phyloP scores from a whole-genome alignment of 2,797 vertebrate species.

The Sphenopsis melanotis region DNA sequence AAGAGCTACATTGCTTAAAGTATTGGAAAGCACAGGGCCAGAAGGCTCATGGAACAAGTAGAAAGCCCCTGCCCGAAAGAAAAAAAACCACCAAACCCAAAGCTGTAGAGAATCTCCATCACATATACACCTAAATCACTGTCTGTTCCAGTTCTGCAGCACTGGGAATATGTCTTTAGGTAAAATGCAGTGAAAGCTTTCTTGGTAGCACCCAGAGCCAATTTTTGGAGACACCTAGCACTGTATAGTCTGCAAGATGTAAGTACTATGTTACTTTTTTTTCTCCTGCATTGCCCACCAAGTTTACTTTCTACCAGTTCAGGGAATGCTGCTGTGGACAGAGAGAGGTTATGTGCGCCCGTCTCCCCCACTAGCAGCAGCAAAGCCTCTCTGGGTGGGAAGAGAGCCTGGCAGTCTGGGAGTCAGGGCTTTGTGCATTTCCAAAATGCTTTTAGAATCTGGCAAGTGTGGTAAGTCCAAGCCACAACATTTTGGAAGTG shows the following conservation, averaged over 20 bases:
- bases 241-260: fast-evolving
- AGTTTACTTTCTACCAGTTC: neutral
- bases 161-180: neutral
- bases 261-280: neutral
- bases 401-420: neutral
- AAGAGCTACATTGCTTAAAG: neutral
- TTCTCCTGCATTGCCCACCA: neutral
- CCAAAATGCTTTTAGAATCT: neutral
- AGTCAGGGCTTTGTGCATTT: neutral
- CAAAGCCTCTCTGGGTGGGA: neutral
- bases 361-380: neutral
- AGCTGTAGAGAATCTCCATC: neutral
- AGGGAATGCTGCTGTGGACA: neutral
- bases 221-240: neutral
- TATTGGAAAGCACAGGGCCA: neutral
- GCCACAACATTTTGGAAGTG: fast-evolving
- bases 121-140: neutral
- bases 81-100: neutral
- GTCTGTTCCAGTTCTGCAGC: neutral
- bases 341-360: fast-evolving
- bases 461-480: neutral
- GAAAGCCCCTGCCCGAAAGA: neutral
- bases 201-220: neutral
- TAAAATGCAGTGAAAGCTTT: neutral
- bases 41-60: neutral